Conservation (phyloP, 2,888 invertebrate species). For the Lysandra bellargus region DNA sequence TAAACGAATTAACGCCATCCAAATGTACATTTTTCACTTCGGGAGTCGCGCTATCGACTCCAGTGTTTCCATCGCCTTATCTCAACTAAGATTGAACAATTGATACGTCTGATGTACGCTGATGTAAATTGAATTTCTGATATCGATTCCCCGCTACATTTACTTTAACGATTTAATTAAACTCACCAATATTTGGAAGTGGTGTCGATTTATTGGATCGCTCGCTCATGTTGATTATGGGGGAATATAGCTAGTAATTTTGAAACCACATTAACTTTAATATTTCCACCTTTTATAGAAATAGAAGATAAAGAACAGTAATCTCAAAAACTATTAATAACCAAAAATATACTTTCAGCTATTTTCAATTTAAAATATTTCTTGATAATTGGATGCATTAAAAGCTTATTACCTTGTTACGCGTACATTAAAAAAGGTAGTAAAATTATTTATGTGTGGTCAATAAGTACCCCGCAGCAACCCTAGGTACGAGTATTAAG, state of each 20-base stretch:
- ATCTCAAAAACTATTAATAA: too few species aligned
- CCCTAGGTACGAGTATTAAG: slow-evolving; percentile 50
- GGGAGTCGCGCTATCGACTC: slow-evolving; percentile 75
- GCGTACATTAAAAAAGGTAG: not conserved
- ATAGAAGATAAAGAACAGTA: not conserved
- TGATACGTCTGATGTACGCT: slow-evolving; percentile 77
- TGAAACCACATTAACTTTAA: not conserved
- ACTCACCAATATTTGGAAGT: slow-evolving; percentile 54
- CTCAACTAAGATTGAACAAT: slow-evolving; percentile 77
- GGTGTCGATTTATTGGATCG: slow-evolving; percentile 11
- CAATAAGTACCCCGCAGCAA: slow-evolving; percentile 62
- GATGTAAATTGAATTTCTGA: slow-evolving; percentile 76
- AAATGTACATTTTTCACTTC: slow-evolving; percentile 81
- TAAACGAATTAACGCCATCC: slow-evolving; percentile 82
- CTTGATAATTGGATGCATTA: slow-evolving; percentile 6
- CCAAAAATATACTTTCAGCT: not conserved
- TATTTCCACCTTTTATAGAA: not conserved
- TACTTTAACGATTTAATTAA: slow-evolving; percentile 73
- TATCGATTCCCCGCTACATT: slow-evolving; percentile 74
- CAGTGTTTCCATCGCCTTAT: slow-evolving; percentile 76
- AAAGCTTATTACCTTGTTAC: not conserved
- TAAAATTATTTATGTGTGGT: slow-evolving; percentile 46
- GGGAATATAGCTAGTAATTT: not conserved
- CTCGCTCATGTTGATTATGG: not conserved
- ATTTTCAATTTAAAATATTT: not conserved